Conservation (phyloP, 2,797 vertebrate genomes). For the Austrolebias charrua region DNA sequence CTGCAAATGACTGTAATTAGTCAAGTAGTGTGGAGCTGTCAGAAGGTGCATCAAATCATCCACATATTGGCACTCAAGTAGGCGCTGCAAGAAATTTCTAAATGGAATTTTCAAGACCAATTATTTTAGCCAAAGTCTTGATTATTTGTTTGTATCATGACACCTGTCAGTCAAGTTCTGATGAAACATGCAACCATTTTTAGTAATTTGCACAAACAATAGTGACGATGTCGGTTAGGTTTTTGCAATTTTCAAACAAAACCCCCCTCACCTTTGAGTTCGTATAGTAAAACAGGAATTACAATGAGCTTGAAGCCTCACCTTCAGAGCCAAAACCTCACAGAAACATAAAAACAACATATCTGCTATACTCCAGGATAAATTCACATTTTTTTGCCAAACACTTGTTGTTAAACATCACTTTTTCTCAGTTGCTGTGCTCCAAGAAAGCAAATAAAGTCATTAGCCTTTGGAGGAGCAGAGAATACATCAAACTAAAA, state of each 20-base stretch:
- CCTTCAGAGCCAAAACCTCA: slow-evolving; percentile 1
- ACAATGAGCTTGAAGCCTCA: not conserved
- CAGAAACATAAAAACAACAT: slow-evolving; percentile 12
- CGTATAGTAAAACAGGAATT: not conserved
- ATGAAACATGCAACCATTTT: not conserved
- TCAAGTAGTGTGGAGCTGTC: not conserved
- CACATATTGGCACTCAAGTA: not conserved
- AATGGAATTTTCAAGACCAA: not conserved
- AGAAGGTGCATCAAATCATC: not conserved
- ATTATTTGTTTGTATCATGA: not conserved
- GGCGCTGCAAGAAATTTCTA: not conserved
- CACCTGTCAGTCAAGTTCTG: not conserved
- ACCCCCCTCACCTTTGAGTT: not conserved
- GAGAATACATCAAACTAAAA: slow-evolving; percentile 34
- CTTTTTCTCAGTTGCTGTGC: slow-evolving; percentile 13
- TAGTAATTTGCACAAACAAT: too few species aligned
- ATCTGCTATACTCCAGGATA: slow-evolving; percentile 12
- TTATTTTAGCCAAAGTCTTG: not conserved
- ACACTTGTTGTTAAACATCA: slow-evolving; percentile 16
- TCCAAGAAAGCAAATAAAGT: slow-evolving; percentile 34
- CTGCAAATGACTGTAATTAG: not conserved
- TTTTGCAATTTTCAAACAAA: not conserved
- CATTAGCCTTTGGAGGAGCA: slow-evolving; percentile 16
- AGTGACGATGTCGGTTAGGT: too few species aligned
- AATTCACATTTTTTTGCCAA: slow-evolving; percentile 22